phyloP scores from a whole-genome alignment of 2,888 invertebrate genomes.

The Clostera curtula region DNA sequence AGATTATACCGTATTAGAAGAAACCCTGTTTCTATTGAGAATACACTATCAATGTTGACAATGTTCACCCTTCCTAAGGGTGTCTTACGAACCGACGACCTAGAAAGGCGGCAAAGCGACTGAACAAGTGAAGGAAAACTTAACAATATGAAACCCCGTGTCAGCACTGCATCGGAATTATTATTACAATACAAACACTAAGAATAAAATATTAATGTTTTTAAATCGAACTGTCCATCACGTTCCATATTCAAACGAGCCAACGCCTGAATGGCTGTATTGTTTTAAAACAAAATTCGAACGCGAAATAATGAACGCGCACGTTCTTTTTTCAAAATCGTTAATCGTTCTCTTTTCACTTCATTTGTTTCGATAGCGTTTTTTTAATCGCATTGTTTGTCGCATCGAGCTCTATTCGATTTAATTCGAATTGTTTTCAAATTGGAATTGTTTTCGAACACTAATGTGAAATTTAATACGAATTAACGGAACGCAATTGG shows the following conservation, averaged over 20 bases:
- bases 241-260: conserved; percentile 63
- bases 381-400: conserved; percentile 37
- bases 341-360: conserved; percentile 68
- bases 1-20: too few species aligned
- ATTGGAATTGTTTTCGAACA: conserved; percentile 48
- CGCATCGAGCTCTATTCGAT: conserved; percentile 50
- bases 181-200: too few species aligned
- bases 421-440: conserved; percentile 39
- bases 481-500: conserved; percentile 60
- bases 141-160: too few species aligned
- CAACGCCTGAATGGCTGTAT: conserved; percentile 59
- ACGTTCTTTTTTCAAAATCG: conserved; percentile 54
- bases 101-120: too few species aligned
- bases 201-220: neutral
- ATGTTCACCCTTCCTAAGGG: too few species aligned
- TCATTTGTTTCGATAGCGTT: conserved; percentile 59
- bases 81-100: too few species aligned
- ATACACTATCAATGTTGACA: too few species aligned
- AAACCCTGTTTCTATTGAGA: too few species aligned
- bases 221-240: conserved; percentile 42
- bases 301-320: conserved; percentile 58
- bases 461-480: conserved; percentile 66
- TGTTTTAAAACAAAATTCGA: conserved; percentile 68
- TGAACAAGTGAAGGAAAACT: too few species aligned
- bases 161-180: too few species aligned